Percentiles rank a stretch among this genome's conserved stretches.
These are phyloP conservation scores for Apamea anceps DNA, from an alignment of 2,888 invertebrate species.

Conservation along the genomic window DNA sequence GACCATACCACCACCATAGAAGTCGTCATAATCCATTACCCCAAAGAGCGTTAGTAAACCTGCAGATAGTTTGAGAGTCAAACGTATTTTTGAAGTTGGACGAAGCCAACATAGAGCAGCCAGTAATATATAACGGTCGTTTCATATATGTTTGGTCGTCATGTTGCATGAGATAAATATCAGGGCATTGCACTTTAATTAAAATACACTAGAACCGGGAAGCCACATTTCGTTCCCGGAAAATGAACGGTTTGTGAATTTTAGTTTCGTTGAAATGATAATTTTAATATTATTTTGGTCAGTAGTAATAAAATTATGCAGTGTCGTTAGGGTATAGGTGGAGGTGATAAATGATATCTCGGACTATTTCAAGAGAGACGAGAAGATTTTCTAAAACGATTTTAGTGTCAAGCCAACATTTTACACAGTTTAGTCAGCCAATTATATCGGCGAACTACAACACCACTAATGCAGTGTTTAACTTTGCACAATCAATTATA, in stretches of 20 bases:
- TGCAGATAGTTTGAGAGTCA: too few relatives aligned
- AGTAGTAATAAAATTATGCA: background rate
- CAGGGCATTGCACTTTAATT: constrained; percentile 15
- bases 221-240: constrained; percentile 2
- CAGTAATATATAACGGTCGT: background rate
- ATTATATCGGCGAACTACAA: constrained; percentile 12
- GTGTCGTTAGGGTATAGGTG: background rate
- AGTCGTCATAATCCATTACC: too few relatives aligned
- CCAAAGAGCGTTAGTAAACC: too few relatives aligned
- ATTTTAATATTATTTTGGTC: background rate
- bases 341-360: background rate
- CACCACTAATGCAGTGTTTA: constrained; percentile 1
- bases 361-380: background rate
- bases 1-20: too few relatives aligned
- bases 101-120: background rate
- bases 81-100: background rate
- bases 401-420: background rate
- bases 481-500: constrained; percentile 5
- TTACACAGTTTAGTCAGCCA: background rate
- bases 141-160: background rate
- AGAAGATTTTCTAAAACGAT: background rate
- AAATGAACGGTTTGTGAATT: constrained; percentile 23
- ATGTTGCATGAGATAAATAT: background rate
- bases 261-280: background rate
- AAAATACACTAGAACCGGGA: background rate